Base-by-base conservation (phyloP, 1,140 invertebrate genomes). In the Leguminivora glycinivorella region DNA sequence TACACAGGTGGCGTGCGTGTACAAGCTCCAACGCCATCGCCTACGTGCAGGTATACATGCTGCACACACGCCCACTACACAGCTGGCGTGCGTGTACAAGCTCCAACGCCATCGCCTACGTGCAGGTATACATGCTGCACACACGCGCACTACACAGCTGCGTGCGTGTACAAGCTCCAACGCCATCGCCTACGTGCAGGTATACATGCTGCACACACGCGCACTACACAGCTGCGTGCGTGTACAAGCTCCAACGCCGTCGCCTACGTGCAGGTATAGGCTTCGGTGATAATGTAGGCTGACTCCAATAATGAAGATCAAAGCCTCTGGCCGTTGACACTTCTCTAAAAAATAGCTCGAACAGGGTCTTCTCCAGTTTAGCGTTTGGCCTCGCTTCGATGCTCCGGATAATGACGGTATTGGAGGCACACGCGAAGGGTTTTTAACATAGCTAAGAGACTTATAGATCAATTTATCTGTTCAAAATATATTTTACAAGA, bases 121-220 rank as follows among this genome's bases (percentile, higher is more conserved):
- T 99, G 91, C 96, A 98, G 92, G 98, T 97, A 58, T 58, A 24
- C 14, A 7, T 99, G 91, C 96, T 98, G 92, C 98, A n/a, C 98
- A 67, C 97, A 97, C 83, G 96, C 96, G 56, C 93, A n/a, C 6
- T 0, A 2, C 40, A 14, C 5, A 4, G 98, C 68, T 97, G 97
- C 83, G 96, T 96, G 56, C 93, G 99, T 71, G 98, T 99, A 34
- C 96, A 97, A 82, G 97, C 72, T 96, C 95, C 70, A 99, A 99
- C 93, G 98, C 98, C 19, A 98, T 99, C 78, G 96, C 95, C 67
- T 99, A 98, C 93, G 97, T 99, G 71, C 96, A 97, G 93, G 96
- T 97, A 58, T 58, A 24, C 14, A 3, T n/a, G n/a, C n/a, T n/a
- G n/a, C n/a, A n/a, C n/a, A 17, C 10, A 17, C 43, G n/a, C 3